Base-by-base conservation (phyloP, 2,113 vertebrate species). In the Rhynchopsitta pachyrhyncha region DNA sequence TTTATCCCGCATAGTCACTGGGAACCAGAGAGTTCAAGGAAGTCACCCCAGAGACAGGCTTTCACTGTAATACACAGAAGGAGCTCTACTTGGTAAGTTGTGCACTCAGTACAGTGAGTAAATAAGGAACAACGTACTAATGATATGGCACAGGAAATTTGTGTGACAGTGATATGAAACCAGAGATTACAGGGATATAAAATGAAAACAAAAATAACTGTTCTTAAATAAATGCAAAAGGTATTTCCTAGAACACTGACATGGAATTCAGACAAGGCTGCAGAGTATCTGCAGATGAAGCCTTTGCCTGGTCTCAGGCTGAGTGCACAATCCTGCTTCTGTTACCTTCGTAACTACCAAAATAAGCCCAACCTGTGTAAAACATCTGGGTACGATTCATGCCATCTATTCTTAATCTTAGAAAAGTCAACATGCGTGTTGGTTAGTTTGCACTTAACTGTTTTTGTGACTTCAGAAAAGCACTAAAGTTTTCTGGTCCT, bases 281-380 rank as follows among this genome's bases (percentile, higher is more conserved):
- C 49, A 35, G 28, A 77, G 13, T 29, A 75, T 25, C 74, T 87
- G 78, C 35, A 59, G 57, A 37, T 55, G n/a, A 78, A 82, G 33
- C 33, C 53, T 78, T 81, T 67, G 46, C 60, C 46, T 10, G 7
- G 27, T 8, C 60, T 12, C 29, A n/a, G 63, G 28, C 15, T 42
- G 55, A 78, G 33, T 55, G 52, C 39, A 46, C 39, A 24, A 1
- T 76, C 52, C 37, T 67, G 49, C 60, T 73, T 76, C 52, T 42
- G 44, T 73, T 81, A 27, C 44, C 11, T 60, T 7, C 6, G 28
- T 76, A 57, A 23, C 35, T 55, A 67, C 24, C 37, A 89, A 66
- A 16, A 37, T 64, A 41, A 71, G 0, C 6, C 57, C 1, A 55
- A 20, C 35, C 35, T 62, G 0, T 33, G 11, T 29, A 49, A 84